phyloP scores from a whole-genome alignment of 2,113 vertebrate genomes.

The Neolamprologus tretocephalus region DNA sequence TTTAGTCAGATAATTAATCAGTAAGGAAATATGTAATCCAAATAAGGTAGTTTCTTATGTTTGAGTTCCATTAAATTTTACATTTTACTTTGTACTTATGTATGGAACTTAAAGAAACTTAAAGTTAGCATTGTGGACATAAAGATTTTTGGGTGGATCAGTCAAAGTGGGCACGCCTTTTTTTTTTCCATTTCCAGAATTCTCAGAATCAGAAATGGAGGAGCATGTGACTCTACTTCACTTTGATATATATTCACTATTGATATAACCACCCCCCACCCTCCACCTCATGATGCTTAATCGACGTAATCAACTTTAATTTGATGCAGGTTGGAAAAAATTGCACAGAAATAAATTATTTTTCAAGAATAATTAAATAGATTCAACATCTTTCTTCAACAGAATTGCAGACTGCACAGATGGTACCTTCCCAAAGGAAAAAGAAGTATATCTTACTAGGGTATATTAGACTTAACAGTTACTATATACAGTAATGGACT shows the following conservation, averaged over 20 bases:
- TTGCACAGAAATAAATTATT: background rate
- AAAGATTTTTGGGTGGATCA: background rate
- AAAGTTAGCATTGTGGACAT: background rate
- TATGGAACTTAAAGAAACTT: background rate
- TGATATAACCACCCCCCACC: no score
- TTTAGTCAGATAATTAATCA: background rate
- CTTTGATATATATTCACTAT: background rate
- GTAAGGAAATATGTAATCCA: background rate
- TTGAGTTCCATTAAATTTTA: background rate
- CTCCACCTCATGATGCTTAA: no score
- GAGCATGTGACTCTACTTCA: background rate
- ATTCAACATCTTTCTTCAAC: no score
- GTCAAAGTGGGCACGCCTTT: accelerated
- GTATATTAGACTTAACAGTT: no score
- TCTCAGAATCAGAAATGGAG: background rate
- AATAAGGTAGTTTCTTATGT: background rate
- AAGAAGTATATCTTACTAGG: accelerated
- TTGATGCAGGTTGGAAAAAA: no score
- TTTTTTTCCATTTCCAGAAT: background rate
- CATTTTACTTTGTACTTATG: background rate
- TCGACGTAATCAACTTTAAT: no score
- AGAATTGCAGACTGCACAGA: no score
- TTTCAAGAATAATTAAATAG: no score
- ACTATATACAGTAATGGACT: no score
- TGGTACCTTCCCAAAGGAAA: accelerated